Conservation (phyloP, 2,888 invertebrate genomes). For the Ectemnius lituratus region DNA sequence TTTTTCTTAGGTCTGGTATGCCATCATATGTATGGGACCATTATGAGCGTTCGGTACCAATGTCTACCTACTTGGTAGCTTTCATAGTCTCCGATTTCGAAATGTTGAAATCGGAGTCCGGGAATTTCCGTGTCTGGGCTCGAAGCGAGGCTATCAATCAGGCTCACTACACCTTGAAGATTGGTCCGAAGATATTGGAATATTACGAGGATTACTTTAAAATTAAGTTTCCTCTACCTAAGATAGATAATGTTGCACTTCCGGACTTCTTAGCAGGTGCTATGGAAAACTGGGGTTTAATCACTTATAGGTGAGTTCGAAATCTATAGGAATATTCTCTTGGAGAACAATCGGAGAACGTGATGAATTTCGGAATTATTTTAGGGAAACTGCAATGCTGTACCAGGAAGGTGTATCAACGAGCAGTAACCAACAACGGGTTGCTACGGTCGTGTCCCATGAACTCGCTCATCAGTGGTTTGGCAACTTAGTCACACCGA, state of each 20-base stretch:
- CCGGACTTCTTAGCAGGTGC: slow-evolving; percentile 94
- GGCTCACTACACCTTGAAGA: slow-evolving; percentile 86
- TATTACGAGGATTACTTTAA: slow-evolving; percentile 88
- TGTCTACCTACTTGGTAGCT: slow-evolving; percentile 96
- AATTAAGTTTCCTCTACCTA: slow-evolving; percentile 88
- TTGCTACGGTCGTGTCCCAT: slow-evolving; percentile 85
- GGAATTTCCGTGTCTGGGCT: slow-evolving; percentile 86
- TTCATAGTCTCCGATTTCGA: slow-evolving; percentile 88
- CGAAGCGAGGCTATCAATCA: slow-evolving; percentile 86
- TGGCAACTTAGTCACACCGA: slow-evolving; percentile 86
- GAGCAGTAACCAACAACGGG: slow-evolving; percentile 81
- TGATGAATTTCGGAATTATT: slow-evolving; percentile 3
- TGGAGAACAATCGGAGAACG: too few relatives aligned
- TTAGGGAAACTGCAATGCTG: slow-evolving; percentile 74
- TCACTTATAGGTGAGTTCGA: slow-evolving; percentile 81
- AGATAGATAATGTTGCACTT: slow-evolving; percentile 95
- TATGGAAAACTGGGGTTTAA: slow-evolving; percentile 96
- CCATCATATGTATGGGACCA: slow-evolving; percentile 87
- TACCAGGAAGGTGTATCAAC: slow-evolving; percentile 78
- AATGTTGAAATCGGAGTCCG: slow-evolving; percentile 56
- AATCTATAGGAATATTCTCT: too few relatives aligned
- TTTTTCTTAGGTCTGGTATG: slow-evolving; percentile 79
- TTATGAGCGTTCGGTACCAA: slow-evolving; percentile 85
- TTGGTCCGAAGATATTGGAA: slow-evolving; percentile 87
- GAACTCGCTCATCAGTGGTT: slow-evolving; percentile 92